phyloP scores from a whole-genome alignment of 1,140 invertebrate genomes.

The Polyergus mexicanus region DNA sequence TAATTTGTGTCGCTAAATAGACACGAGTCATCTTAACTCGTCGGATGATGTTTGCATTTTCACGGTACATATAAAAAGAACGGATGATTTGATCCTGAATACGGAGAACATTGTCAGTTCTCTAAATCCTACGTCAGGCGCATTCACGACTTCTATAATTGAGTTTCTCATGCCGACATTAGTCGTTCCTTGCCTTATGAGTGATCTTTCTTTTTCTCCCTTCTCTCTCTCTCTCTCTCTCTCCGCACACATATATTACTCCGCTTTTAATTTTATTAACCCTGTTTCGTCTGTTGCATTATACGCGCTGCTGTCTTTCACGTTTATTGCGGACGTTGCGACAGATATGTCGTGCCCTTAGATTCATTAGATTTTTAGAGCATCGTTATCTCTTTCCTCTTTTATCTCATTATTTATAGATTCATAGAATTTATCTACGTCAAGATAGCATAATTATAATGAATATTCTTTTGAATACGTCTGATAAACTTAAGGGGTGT shows the following conservation, averaged over 20 bases:
- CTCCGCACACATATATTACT: neutral
- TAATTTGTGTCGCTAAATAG: constrained; percentile 30
- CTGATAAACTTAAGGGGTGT: neutral
- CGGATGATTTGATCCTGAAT: neutral
- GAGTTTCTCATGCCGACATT: neutral
- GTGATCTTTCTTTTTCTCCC: neutral
- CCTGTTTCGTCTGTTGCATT: constrained; percentile 27
- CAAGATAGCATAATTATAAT: neutral
- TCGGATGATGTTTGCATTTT: neutral
- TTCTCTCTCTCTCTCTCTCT: constrained; percentile 25
- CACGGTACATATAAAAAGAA: constrained; percentile 13
- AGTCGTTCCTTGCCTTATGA: constrained; percentile 7
- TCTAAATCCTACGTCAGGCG: constrained; percentile 32
- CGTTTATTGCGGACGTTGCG: constrained; percentile 9
- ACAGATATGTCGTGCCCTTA: constrained; percentile 6
- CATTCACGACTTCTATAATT: constrained; percentile 39
- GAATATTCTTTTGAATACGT: neutral
- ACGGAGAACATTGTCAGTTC: neutral
- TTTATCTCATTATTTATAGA: neutral
- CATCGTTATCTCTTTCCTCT: neutral
- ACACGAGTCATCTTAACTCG: constrained; percentile 13
- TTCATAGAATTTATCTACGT: neutral
- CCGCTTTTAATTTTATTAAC: constrained; percentile 44
- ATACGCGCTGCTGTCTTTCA: neutral
- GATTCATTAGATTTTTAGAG: constrained; percentile 2